phyloP scores from a whole-genome alignment of 2,797 vertebrate genomes.

The Paedocypris micromegethes region DNA sequence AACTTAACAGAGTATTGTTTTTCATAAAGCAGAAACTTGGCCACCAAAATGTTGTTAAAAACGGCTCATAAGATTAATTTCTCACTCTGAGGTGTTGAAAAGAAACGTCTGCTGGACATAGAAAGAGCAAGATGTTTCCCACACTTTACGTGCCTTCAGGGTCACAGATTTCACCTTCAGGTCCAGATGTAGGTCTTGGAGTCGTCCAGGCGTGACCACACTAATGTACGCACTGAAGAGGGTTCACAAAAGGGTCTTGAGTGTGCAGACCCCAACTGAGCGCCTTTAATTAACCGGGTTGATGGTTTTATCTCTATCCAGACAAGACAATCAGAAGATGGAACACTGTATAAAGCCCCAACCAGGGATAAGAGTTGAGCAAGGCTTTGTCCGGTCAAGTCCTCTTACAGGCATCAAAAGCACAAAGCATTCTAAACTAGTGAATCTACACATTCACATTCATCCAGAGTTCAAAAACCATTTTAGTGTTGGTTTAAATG shows the following conservation, averaged over 20 bases:
- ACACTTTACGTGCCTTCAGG: constrained; percentile 26
- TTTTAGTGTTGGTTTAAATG: constrained; percentile 3
- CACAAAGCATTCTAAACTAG: constrained; percentile 6
- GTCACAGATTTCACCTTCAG: constrained; percentile 34
- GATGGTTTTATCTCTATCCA: too few species aligned
- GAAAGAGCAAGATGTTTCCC: constrained; percentile 9
- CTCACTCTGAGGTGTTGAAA: not conserved
- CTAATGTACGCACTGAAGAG: constrained; percentile 11
- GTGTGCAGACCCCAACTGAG: too few species aligned
- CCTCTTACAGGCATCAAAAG: constrained; percentile 18
- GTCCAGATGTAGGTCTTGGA: constrained; percentile 33
- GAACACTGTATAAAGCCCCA: not conserved
- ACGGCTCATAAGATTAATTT: not conserved
- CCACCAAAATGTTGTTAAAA: not conserved
- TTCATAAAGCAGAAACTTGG: not conserved
- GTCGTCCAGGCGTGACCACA: constrained; percentile 21
- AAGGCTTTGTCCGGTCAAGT: not conserved
- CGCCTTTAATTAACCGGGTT: too few species aligned
- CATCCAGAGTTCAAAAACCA: constrained; percentile 39
- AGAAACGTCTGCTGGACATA: not conserved
- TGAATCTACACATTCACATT: constrained; percentile 40
- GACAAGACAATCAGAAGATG: not conserved
- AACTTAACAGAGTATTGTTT: not conserved
- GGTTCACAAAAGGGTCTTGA: constrained; percentile 24
- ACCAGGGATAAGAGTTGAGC: too few species aligned